Base-by-base conservation (phyloP, 92 coral and sea anemone genomes). In the Epizoanthus ramosus region DNA sequence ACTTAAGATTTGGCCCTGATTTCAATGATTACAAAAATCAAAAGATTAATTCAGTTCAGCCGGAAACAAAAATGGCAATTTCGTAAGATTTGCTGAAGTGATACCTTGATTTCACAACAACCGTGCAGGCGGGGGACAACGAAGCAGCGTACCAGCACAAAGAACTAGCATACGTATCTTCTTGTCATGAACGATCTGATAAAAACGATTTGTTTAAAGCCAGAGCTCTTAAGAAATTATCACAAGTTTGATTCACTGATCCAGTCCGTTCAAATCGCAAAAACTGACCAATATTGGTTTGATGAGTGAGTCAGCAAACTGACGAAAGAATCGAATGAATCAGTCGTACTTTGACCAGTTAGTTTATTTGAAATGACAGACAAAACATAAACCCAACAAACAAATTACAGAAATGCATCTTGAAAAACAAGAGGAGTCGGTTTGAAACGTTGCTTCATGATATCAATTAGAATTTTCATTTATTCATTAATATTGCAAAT, bases 401-500 rank as follows among this genome's bases (percentile, higher is more conserved):
- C 2, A 50, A 47, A 50, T 50, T 50, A 50, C 54, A 50, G 54
- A 50, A 50, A 10, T 50, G 15, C 54, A 19, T 10, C 57, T 35
- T 41, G 45, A 57, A 75, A 33, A 75, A 61, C 21, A 31, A 77
- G n/a, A 60, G 47, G 41, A 60, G 68, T 65, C 31, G 50, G 71
- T 69, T 4, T 31, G 4, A 60, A 61, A 15, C n/a, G 22, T 50
- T 9, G 54, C 3, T 10, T 50, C 54, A 64, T 57, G 67, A 41
- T 58, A 57, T 31, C 31, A 75, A 75, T 56, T 59, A 9, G 33
- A 17, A 22, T 33, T 76, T 76, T 75, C 81, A 60, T 37, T 77
- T 22, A 57, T 69, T 77, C 45, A 77, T 77, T 77, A 77, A 60
- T 37, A 77, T 77, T 77, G 25, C 59, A 75, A 35, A 77, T 50